Base-by-base conservation (phyloP, 2,113 vertebrate genomes). In the Tragelaphus imberbis region DNA sequence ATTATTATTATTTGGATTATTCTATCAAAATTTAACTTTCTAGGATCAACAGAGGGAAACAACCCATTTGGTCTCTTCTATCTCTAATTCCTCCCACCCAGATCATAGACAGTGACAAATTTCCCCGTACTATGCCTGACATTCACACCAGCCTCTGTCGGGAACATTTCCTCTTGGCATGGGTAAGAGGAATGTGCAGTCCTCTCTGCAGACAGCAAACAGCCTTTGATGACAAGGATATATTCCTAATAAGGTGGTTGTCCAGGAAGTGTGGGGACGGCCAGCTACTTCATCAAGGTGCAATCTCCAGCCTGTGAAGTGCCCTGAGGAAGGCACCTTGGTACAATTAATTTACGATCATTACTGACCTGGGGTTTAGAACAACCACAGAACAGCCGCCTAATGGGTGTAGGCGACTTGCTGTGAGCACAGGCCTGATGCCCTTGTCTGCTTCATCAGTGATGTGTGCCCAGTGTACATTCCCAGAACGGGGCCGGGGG, bases 91-190 rank as follows among this genome's bases (percentile, higher is more conserved):
- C 19, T 40, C 17, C 40, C 13, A 19, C 30, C 14, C 16, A 14
- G 1, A 7, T 12, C 27, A 27, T 47, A 63, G 61, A 61, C 2
- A 4, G 36, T 28, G 47, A 28, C 28, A 75, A 3, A 1, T 84
- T 84, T 56, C n/a, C 7, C 21, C 4, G 0, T 27, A 49, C 6
- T 28, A 33, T 15, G 56, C 47, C 3, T 23, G 23, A 28, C 16
- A 1, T 47, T 23, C 63, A 3, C 16, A 6, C 2, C 0, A 13
- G 3, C 8, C 25, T 53, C 56, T 33, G 55, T 6, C 0, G 13
- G 6, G 7, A 40, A 49, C 17, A 8, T n/a, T 63, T 21, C 40
- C 40, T 53, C 53, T 30, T 17, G 44, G 27, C 47, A 23, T 1
- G 6, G 25, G 23, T 30, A 40, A 93, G 87, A 79, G 16, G 51